Evolutionary conservation across 2,888 invertebrate species (phyloP).

Genomic region (Meganola albula): DNA sequence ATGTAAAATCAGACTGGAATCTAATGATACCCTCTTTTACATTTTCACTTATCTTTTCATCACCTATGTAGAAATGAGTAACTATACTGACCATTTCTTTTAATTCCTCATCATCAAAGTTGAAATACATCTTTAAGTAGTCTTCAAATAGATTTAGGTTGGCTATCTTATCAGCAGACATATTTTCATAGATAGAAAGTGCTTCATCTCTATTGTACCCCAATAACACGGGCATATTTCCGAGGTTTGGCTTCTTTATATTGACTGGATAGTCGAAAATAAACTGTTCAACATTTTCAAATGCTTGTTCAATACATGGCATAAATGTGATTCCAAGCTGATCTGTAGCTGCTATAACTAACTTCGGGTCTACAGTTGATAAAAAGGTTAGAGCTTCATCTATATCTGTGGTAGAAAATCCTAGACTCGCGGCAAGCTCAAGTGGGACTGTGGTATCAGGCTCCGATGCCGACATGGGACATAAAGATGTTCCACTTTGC

Average conservation of each 20-base stretch:
- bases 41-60: constrained; percentile 23
- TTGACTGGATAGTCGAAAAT: constrained; percentile 35
- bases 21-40: constrained; percentile 28
- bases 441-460: constrained; percentile 32
- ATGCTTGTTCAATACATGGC: constrained; percentile 42
- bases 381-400: constrained; percentile 41
- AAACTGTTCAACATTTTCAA: constrained; percentile 31
- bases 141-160: constrained; percentile 21
- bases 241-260: constrained; percentile 19
- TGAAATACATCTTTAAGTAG: constrained; percentile 23
- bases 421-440: constrained; percentile 37
- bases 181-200: constrained; percentile 12
- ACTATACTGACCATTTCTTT: constrained; percentile 30
- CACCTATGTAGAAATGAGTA: constrained; percentile 47
- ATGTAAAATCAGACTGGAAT: constrained; percentile 42
- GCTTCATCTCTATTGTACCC: constrained; percentile 37
- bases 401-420: constrained; percentile 29
- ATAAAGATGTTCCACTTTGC: constrained; percentile 40
- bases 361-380: constrained; percentile 27
- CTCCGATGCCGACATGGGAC: constrained; percentile 24
- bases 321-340: constrained; percentile 24
- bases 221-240: constrained; percentile 31
- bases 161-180: constrained; percentile 18
- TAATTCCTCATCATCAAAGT: constrained; percentile 26
- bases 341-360: constrained; percentile 34